Percentiles rank a stretch among this genome's conserved stretches.
Conservation (phyloP, 2,888 invertebrate species). For the Anodontia alba region DNA sequence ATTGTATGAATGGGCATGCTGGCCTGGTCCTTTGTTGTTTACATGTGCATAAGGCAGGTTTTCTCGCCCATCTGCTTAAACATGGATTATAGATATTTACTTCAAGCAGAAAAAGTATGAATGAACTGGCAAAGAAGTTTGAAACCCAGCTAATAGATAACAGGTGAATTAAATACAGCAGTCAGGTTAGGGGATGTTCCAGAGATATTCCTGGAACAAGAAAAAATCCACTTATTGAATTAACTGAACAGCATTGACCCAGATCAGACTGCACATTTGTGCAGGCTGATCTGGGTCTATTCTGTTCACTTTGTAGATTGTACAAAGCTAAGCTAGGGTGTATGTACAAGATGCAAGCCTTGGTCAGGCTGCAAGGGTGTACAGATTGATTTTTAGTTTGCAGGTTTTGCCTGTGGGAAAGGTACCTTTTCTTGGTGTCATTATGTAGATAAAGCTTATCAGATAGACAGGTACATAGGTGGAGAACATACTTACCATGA, state of each 20-base stretch:
- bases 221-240: no score
- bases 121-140: background rate
- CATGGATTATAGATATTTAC: background rate
- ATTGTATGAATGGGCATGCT: no score
- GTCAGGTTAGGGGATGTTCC: background rate
- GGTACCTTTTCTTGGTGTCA: no score
- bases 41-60: no score
- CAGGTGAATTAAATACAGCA: background rate
- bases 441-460: background rate
- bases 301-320: background rate
- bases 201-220: no score
- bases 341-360: no score
- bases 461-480: slow-evolving; percentile 5
- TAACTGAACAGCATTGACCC: background rate
- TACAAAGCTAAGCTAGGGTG: no score
- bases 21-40: no score
- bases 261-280: background rate
- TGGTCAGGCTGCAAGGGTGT: no score
- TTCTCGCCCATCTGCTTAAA: no score
- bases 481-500: background rate
- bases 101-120: background rate
- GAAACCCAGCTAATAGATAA: background rate
- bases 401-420: no score
- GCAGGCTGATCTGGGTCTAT: background rate
- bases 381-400: no score